Evolutionary conservation across 2,113 vertebrate species (phyloP), one percentile per base, ranked within the genome.

Genomic region (Arenaria interpres): DNA sequence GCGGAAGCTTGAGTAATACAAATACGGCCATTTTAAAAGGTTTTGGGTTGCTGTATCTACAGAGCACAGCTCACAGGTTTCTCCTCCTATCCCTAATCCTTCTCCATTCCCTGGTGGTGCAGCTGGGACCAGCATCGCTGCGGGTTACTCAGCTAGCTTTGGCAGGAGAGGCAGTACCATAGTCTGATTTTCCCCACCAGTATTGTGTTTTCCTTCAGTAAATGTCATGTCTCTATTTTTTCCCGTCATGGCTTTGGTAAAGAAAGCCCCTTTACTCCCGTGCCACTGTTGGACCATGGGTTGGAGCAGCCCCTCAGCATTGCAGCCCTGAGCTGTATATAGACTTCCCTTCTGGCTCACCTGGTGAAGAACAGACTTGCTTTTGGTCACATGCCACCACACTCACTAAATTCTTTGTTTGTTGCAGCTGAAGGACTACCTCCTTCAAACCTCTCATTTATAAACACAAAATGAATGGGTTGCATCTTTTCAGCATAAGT

Each of bases 71-170:
- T 86, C 72, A 7, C 7, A 8, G 23, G 1, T 53, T 53, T 74
- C 27, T 78, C 27, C 23, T 7, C 2, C 19, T 57, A 1, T 39
- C 50, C 21, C 35, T 80, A 3, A 19, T 80, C 24, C 28, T 41
- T 37, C 20, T 9, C 35, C 18, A 3, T 74, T 86, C 39, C 57
- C 37, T 3, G 0, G 0, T 10, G 22, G 46, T 0, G 0, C 46
- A 45, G 16, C 37, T 46, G 73, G 53, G 21, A 27, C 21, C 57
- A 35, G 57, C 39, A 3, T 39, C 25, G 25, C 67, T 64, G 33
- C 25, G 35, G n/a, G 35, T 76, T 51, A 6, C 37, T 28, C 9
- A 14, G 28, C 33, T 43, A 5, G 45, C 0, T 0, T 22, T 3
- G 2, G 35, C 35, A 45, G 35, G 22, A 60, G 20, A 63, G 66